phyloP scores from a whole-genome alignment of 1,140 invertebrate species.

The Anadara kagoshimensis region DNA sequence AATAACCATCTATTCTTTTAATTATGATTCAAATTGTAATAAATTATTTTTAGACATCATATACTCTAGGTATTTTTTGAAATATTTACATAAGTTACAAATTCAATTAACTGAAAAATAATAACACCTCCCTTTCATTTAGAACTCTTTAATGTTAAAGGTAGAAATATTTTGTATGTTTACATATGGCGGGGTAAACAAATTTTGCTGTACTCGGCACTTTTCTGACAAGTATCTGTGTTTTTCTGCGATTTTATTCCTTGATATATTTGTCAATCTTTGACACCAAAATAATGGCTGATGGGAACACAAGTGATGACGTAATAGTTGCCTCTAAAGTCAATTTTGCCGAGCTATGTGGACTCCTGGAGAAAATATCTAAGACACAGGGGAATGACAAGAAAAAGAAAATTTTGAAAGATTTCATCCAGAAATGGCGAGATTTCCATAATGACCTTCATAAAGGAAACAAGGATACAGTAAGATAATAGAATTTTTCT shows the following conservation, averaged over 20 bases:
- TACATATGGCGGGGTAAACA: no score
- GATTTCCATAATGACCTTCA: constrained; percentile 70
- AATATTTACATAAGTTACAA: no score
- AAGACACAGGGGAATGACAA: constrained; percentile 74
- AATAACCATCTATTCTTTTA: no score
- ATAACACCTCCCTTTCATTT: no score
- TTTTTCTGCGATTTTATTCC: not conserved
- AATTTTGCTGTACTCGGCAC: no score
- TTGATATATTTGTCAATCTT: not conserved
- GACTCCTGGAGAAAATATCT: constrained; percentile 76
- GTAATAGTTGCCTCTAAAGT: constrained; percentile 66
- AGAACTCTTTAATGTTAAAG: no score
- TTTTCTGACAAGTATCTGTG: no score
- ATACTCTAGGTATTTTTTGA: no score
- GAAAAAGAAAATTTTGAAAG: constrained; percentile 74
- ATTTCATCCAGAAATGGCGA: constrained; percentile 77
- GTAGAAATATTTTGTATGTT: no score
- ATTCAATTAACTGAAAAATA: no score
- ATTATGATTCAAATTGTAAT: no score
- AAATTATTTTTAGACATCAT: no score
- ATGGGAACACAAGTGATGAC: constrained; percentile 5
- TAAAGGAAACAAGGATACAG: constrained; percentile 56
- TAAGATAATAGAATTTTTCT: constrained; percentile 44
- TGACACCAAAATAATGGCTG: constrained; percentile 9
- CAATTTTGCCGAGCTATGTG: constrained; percentile 67